phyloP scores from a whole-genome alignment of 2,113 vertebrate species.

The Cettia cetti region DNA sequence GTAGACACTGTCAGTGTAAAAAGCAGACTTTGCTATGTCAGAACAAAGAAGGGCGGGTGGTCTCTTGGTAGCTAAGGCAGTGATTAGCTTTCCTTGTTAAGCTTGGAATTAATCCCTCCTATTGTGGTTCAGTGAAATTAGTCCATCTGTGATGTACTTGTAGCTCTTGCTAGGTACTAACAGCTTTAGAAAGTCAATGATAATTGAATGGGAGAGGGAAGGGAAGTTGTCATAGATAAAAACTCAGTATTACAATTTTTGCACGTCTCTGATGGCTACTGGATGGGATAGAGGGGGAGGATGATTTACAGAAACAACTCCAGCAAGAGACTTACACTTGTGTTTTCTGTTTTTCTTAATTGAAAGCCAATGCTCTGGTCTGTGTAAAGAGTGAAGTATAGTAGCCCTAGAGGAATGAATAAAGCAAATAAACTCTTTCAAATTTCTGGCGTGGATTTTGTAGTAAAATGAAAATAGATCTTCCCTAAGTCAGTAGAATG shows the following conservation, averaged over 20 bases:
- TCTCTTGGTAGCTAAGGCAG: neutral
- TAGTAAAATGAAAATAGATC: neutral
- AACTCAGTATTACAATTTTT: neutral
- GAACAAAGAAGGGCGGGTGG: neutral
- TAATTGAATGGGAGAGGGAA: neutral
- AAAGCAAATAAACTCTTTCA: neutral
- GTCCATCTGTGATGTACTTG: neutral
- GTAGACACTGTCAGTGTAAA: neutral
- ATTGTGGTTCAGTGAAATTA: neutral
- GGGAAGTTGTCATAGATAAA: neutral
- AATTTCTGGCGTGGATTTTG: slow-evolving; percentile 6
- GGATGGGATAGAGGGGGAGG: neutral
- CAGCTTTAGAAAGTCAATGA: neutral
- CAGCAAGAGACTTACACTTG: neutral
- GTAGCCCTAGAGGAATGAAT: neutral
- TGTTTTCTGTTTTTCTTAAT: neutral
- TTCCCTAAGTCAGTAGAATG: neutral
- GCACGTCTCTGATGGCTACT: neutral
- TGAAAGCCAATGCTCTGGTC: neutral
- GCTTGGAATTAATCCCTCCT: neutral
- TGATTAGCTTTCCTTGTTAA: neutral
- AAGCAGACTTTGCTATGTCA: neutral
- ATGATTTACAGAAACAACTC: neutral
- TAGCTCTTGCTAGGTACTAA: neutral
- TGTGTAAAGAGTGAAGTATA: neutral